Percentiles rank a stretch among this genome's conserved stretches.
Evolutionary conservation across 64 coral and sea anemone species (phyloP).

Genomic region (Stichodactyla helianthus): DNA sequence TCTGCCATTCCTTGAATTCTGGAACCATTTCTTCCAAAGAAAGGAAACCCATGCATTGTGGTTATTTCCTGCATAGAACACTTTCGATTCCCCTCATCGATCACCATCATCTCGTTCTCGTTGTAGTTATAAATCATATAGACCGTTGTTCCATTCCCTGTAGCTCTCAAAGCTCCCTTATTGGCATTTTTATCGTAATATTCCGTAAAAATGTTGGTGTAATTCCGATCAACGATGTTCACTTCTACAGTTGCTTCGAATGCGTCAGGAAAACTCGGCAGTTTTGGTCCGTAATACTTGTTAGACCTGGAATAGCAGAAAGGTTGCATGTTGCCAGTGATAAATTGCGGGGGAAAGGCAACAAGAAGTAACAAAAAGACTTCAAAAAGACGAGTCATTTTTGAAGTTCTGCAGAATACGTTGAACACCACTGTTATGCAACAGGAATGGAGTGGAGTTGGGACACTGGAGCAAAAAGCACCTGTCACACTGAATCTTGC

Average conservation of each 20-base stretch:
- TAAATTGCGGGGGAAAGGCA: background rate
- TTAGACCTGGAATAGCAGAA: background rate
- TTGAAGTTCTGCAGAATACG: background rate
- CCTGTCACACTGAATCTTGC: background rate
- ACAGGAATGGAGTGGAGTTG: background rate
- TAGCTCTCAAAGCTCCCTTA: slow-evolving; percentile 24
- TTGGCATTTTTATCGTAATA: slow-evolving; percentile 50
- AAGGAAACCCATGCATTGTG: background rate
- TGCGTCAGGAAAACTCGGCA: slow-evolving; percentile 40
- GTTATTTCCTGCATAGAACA: slow-evolving; percentile 31
- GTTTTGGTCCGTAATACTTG: slow-evolving; percentile 26
- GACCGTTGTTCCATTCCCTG: slow-evolving; percentile 14
- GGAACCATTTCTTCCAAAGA: slow-evolving; percentile 45
- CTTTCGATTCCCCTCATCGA: slow-evolving; percentile 14
- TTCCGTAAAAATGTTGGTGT: slow-evolving; percentile 34
- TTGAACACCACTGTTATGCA: background rate
- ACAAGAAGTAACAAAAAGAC: slow-evolving; percentile 2
- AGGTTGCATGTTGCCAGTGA: background rate
- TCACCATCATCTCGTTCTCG: slow-evolving; percentile 41
- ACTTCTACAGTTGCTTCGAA: slow-evolving; percentile 51
- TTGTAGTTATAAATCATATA: slow-evolving; percentile 63
- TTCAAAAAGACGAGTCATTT: background rate
- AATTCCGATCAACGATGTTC: slow-evolving; percentile 58
- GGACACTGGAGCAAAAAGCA: background rate
- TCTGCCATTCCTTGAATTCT: slow-evolving; percentile 64